phyloP scores from a whole-genome alignment of 2,888 invertebrate genomes.

The Muschampia staudingeri region DNA sequence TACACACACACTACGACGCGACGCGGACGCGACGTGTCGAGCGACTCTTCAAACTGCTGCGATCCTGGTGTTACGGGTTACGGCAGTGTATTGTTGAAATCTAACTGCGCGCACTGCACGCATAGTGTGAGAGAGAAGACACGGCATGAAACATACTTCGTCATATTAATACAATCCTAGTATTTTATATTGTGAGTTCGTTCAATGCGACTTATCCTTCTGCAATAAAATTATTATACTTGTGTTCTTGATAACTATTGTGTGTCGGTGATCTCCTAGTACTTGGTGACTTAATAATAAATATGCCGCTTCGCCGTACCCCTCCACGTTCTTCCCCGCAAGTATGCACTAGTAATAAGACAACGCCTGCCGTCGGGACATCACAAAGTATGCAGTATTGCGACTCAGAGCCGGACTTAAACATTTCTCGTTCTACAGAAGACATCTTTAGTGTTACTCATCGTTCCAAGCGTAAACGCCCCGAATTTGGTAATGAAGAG shows the following conservation, averaged over 20 bases:
- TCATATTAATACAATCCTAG: no score
- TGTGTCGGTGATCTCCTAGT: background rate
- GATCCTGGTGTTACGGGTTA: background rate
- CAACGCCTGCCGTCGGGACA: background rate
- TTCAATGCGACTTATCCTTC: background rate
- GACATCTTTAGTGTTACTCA: background rate
- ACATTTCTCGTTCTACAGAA: background rate
- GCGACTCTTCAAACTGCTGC: background rate
- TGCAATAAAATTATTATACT: no score
- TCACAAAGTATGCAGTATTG: conserved; percentile 1
- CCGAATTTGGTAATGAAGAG: background rate
- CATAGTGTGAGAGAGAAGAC: no score
- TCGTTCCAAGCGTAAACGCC: background rate
- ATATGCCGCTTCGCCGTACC: background rate
- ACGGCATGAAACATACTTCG: no score
- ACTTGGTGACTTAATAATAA: background rate
- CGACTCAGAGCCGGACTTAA: background rate
- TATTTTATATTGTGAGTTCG: background rate
- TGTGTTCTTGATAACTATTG: no score
- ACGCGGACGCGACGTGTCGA: background rate
- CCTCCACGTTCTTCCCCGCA: background rate
- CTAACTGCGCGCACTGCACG: no score
- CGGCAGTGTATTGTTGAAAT: background rate
- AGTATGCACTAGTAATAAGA: background rate
- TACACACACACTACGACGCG: background rate